phyloP scores from a whole-genome alignment of 2,888 invertebrate species.

The Agelastica alni region DNA sequence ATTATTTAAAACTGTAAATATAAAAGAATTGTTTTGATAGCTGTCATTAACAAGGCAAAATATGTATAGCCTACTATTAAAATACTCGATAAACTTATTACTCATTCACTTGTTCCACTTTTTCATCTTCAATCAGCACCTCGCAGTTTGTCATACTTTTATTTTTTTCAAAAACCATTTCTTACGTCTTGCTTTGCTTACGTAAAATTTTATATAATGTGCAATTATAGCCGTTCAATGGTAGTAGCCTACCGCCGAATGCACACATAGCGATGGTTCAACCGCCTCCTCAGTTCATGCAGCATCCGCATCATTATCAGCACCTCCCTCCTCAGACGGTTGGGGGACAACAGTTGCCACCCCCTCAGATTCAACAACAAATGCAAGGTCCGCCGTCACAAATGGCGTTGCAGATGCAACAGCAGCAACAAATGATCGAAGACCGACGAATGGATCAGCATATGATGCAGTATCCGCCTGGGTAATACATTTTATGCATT shows the following conservation, averaged over 20 bases:
- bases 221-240: constrained; percentile 22
- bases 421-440: constrained; percentile 29
- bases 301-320: constrained; percentile 19
- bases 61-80: no score
- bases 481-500: constrained; percentile 23
- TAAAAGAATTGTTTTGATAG: no score
- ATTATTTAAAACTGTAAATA: no score
- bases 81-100: no score
- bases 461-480: constrained; percentile 27
- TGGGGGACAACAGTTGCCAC: constrained; percentile 19
- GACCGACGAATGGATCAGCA: constrained; percentile 27
- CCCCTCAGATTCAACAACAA: constrained; percentile 21
- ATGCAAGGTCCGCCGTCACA: constrained; percentile 8
- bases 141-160: no score
- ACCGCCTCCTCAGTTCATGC: constrained; percentile 6
- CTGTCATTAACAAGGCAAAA: no score
- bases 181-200: no score
- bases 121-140: no score
- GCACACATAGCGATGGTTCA: constrained; percentile 23
- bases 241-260: constrained; percentile 23
- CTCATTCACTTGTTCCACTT: no score
- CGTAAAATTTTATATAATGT: no score
- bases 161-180: no score
- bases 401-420: constrained; percentile 26
- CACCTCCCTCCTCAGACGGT: constrained; percentile 26